These are phyloP conservation scores for Amphiduros pacificus DNA, from an alignment of 2,888 invertebrate species.

Conservation along the genomic window DNA sequence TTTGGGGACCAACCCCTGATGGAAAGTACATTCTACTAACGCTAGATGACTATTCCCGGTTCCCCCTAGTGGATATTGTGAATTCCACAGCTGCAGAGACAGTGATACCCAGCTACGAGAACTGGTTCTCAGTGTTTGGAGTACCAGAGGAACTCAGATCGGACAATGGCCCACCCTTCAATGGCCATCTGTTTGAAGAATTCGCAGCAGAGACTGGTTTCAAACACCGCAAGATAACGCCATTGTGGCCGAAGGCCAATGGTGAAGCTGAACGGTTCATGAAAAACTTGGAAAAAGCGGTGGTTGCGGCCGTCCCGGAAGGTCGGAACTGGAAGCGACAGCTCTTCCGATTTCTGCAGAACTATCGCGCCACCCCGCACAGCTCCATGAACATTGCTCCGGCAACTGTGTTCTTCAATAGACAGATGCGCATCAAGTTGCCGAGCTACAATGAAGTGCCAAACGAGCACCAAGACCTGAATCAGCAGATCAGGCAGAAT, in stretches of 20 bases:
- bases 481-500: too few relatives aligned
- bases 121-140: constrained; percentile 1
- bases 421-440: too few relatives aligned
- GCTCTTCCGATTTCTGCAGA: background rate
- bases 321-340: background rate
- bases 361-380: constrained; percentile 5
- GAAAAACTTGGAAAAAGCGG: background rate
- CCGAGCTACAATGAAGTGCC: too few relatives aligned
- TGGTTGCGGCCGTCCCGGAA: background rate
- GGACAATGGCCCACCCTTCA: constrained; percentile 20
- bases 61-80: too few relatives aligned
- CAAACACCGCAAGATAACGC: background rate
- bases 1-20: too few relatives aligned
- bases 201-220: background rate
- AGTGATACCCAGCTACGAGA: too few relatives aligned
- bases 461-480: too few relatives aligned
- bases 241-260: constrained; percentile 11
- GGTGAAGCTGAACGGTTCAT: constrained; percentile 14
- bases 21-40: too few relatives aligned
- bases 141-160: constrained; percentile 1
- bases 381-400: too few relatives aligned
- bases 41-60: too few relatives aligned
- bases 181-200: background rate
- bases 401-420: too few relatives aligned
- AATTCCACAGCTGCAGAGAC: too few relatives aligned